These are phyloP conservation scores for Drosophila ambigua DNA, from an alignment of 1,140 invertebrate species.

Conservation along the genomic window DNA sequence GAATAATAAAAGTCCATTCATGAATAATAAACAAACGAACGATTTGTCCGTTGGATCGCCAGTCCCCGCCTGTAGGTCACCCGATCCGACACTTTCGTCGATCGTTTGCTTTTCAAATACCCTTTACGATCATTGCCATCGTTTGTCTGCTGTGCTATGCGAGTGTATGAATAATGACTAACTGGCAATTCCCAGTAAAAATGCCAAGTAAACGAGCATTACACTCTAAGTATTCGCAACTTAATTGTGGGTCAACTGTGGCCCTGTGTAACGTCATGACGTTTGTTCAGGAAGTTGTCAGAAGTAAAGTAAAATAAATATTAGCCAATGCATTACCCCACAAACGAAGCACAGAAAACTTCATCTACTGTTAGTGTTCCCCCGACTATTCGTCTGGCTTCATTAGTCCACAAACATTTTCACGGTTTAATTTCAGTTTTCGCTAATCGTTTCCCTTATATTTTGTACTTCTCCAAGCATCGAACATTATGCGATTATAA, in stretches of 20 bases:
- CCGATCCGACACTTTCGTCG: conserved; percentile 20
- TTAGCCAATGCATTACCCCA: too few species aligned
- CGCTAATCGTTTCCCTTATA: conserved; percentile 12
- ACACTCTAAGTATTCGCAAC: conserved; percentile 16
- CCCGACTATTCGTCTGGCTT: background rate
- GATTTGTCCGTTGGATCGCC: conserved; percentile 42
- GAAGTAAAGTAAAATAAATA: too few species aligned
- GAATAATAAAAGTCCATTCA: conserved; percentile 46
- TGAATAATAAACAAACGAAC: conserved; percentile 54
- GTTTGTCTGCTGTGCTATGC: too few species aligned
- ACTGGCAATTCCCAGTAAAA: conserved; percentile 12
- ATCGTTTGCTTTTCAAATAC: conserved; percentile 24
- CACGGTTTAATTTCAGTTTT: conserved; percentile 15
- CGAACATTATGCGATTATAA: conserved; percentile 33
- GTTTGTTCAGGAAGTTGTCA: too few species aligned
- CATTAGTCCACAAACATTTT: conserved; percentile 4
- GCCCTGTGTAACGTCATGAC: too few species aligned
- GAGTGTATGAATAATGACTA: conserved; percentile 21
- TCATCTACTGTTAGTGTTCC: background rate
- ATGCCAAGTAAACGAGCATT: background rate
- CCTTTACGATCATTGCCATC: background rate
- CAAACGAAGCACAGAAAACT: background rate
- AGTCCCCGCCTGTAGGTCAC: conserved; percentile 27
- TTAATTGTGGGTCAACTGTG: conserved; percentile 9
- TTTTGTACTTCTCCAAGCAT: conserved; percentile 1